Evolutionary conservation across 2,113 vertebrate genomes (phyloP), one percentile per base, ranked within the genome.

Genomic region (Tragelaphus imberbis): DNA sequence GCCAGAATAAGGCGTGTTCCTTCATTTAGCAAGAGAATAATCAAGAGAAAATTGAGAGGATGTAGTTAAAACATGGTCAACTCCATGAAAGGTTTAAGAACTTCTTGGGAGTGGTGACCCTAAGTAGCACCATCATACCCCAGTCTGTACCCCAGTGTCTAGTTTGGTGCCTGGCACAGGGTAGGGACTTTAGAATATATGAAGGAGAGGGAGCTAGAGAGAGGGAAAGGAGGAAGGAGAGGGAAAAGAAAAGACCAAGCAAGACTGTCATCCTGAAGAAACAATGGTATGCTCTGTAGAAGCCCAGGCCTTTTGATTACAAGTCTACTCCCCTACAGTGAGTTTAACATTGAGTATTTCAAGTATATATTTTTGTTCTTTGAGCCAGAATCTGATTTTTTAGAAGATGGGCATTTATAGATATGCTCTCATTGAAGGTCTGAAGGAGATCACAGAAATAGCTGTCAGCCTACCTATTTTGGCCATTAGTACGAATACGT

Each of bases 101-200:
- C n/a, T 56, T 36, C 25, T 2, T 36, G 47, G 65, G 10, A 77
- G 5, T 49, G 51, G 23, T 15, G 13, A 56, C 6, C 8, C 58
- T 56, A 10, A 0, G 36, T 14, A 59, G 59, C 21, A n/a, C 15
- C 49, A 1, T 12, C 1, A 1, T 2, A 23, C 0, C 12, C 19
- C 36, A 19, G 4, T 21, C 10, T 53, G 19, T 77, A 40, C 1
- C 27, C 21, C 59, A 16, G 14, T 10, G 0, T 93, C 89, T 59
- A 40, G 9, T 30, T 17, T 58, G 71, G 77, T 23, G 2, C 59
- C 51, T 53, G 30, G 44, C 59, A 30, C 19, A 21, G 16, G 17
- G 21, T 19, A 27, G 25, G 9, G 25, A 84, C 61, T 56, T 91
- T 58, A 89, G 36, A 85, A 61, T 87, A 59, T 61, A 59, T 94